Base-by-base conservation (phyloP, 2,888 invertebrate species). In the Ormyrus thymus region DNA sequence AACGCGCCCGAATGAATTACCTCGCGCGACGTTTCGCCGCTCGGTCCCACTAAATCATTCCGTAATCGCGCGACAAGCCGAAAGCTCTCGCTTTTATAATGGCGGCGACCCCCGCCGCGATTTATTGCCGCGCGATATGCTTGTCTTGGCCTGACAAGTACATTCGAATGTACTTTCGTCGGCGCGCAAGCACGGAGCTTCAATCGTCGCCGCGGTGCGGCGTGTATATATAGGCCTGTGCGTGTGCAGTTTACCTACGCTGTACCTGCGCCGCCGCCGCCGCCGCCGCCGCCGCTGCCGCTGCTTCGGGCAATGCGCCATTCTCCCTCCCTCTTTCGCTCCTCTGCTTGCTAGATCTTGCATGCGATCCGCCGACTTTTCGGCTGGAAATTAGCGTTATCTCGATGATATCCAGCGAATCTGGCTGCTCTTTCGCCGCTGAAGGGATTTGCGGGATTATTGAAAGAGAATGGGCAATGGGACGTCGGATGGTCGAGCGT, bases 61-160 rank as follows among this genome's bases (percentile, higher is more conserved):
- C 50, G 79, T 81, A 81, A 81, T 81, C 81, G 79, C 71, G 71
- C 77, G 81, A 81, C 81, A 81, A 79, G 74, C 79, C 74, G 65
- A 81, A 79, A 79, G 79, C 81, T 79, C 81, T 79, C 70, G 72
- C 74, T 79, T 77, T 81, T 79, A 76, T 79, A 81, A 78, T 78
- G 74, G 69, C 55, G 51, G 9, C 13, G 9, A 62, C 3, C 61
- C 29, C 29, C 43, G 62, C 70, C 61, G 53, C 66, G 51, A 80
- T 80, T 80, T 80, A 80, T 80, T 69, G 76, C 69, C 7, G 51
- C 53, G 72, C 72, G 81, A 79, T 80, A 79, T 77, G 79, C 76
- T 79, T 73, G 77, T 74, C 77, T 74, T 61, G 70, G 55, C 68
- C 55, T 55, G 78, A 76, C 81, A 77, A 79, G 68, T 76, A 73